Evolutionary conservation across 2,888 invertebrate genomes (phyloP).

Genomic region (Drosophila paranaensis): DNA sequence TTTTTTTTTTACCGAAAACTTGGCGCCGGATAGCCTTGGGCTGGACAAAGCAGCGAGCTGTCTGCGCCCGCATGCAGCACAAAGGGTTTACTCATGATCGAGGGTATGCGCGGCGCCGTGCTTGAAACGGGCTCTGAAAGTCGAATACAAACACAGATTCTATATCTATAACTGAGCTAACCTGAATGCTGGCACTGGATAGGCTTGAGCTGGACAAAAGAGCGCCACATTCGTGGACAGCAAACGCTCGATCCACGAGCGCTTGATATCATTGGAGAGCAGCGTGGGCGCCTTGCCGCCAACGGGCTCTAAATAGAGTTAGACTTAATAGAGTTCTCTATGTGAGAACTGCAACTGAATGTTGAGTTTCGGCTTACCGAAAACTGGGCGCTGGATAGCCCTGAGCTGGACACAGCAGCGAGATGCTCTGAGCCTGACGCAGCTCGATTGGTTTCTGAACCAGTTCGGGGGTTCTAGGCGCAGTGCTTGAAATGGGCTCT

Average conservation of each 20-base stretch:
- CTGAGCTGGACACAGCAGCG: constrained; percentile 90
- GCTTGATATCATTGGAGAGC: constrained; percentile 86
- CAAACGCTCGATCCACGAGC: constrained; percentile 86
- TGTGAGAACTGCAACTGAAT: constrained; percentile 73
- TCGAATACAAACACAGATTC: neutral
- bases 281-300: constrained; percentile 86
- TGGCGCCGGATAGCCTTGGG: constrained; percentile 90
- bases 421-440: constrained; percentile 67
- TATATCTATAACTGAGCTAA: constrained; percentile 68
- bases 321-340: neutral
- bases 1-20: constrained; percentile 69
- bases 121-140: constrained; percentile 86
- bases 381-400: constrained; percentile 90
- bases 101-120: constrained; percentile 86
- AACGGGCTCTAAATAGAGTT: constrained; percentile 70
- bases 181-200: constrained; percentile 89
- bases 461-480: constrained; percentile 85
- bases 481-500: constrained; percentile 82
- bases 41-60: constrained; percentile 88
- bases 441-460: constrained; percentile 83
- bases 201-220: constrained; percentile 92
- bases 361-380: constrained; percentile 86
- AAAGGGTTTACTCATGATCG: constrained; percentile 82
- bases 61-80: constrained; percentile 61
- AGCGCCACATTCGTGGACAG: constrained; percentile 88